Conservation (phyloP, 2,113 vertebrate species). For the Odobenus rosmarus region DNA sequence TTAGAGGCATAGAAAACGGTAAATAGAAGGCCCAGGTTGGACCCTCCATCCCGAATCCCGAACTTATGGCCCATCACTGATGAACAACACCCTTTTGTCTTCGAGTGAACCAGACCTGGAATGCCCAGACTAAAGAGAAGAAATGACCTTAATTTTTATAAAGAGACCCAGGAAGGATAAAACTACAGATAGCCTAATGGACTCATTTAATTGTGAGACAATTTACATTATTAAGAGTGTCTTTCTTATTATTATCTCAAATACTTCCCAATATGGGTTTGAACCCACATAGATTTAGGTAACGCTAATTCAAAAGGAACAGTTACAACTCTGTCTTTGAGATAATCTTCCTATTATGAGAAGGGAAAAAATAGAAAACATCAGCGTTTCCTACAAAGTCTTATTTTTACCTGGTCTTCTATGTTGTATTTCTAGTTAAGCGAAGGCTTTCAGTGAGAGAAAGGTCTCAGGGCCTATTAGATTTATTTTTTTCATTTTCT, state of each 20-base stretch:
- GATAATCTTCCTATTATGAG: neutral
- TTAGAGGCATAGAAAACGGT: neutral
- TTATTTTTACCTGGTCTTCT: neutral
- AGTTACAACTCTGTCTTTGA: neutral
- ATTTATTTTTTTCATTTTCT: neutral
- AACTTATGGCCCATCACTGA: neutral
- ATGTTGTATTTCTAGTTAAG: constrained; percentile 1
- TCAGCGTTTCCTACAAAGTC: neutral
- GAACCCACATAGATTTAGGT: neutral
- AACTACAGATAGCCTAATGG: neutral
- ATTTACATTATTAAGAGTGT: neutral
- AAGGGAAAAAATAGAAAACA: neutral
- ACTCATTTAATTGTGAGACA: neutral
- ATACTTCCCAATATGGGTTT: neutral
- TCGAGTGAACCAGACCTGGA: neutral
- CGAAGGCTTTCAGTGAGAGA: neutral
- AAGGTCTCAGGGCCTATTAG: neutral
- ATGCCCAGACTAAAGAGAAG: neutral
- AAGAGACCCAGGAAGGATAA: neutral
- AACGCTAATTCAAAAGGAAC: neutral
- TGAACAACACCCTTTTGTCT: neutral
- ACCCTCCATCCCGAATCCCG: neutral
- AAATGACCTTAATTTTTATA: neutral
- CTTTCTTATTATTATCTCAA: neutral
- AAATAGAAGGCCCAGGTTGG: neutral